Evolutionary conservation across 2,797 vertebrate genomes (phyloP).

Genomic region (Spinibarbus caldwelli): DNA sequence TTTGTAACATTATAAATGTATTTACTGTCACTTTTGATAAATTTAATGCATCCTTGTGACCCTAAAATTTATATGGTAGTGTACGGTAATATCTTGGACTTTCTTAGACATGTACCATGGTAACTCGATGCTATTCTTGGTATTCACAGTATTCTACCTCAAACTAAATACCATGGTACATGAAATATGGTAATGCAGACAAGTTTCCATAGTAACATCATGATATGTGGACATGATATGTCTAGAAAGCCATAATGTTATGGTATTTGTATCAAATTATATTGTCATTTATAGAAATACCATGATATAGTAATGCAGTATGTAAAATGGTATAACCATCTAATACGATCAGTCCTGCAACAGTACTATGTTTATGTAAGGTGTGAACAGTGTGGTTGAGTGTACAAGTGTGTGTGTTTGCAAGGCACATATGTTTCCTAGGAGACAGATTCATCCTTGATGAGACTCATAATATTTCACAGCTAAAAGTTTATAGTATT

Average conservation of each 20-base stretch:
- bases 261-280: neutral
- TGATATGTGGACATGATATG: neutral
- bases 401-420: neutral
- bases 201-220: slow-evolving; percentile 17
- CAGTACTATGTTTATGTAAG: neutral
- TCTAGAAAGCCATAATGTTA: neutral
- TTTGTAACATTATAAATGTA: neutral
- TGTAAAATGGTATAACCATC: neutral
- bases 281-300: neutral
- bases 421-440: slow-evolving; percentile 12
- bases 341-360: neutral
- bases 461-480: slow-evolving; percentile 45
- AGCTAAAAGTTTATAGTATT: slow-evolving; percentile 43
- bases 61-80: neutral
- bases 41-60: neutral
- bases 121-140: neutral
- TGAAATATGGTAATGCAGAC: slow-evolving; percentile 5
- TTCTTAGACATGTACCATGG: neutral
- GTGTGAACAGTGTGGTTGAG: neutral
- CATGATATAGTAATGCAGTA: neutral
- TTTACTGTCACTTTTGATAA: neutral
- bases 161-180: neutral
- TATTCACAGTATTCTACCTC: slow-evolving; percentile 2
- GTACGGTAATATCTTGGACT: neutral
- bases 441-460: slow-evolving; percentile 30